These are phyloP conservation scores for Amphiprion clarkii DNA, from an alignment of 2,797 vertebrate genomes.

Conservation along the genomic window DNA sequence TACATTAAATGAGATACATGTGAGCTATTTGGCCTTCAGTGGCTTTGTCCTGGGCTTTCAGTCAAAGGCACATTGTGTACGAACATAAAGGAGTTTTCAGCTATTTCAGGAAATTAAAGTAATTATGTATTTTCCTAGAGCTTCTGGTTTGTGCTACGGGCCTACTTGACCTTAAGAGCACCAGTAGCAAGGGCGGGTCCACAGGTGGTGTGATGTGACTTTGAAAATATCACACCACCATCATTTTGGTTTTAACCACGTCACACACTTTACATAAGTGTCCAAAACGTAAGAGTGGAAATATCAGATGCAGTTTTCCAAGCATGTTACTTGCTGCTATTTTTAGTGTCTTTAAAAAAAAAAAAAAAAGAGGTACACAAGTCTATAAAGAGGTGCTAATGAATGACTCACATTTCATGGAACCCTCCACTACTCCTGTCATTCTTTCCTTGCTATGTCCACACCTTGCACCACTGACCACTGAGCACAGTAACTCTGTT, in stretches of 20 bases:
- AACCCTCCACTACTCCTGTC: constrained; percentile 41
- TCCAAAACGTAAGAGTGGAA: constrained; percentile 64
- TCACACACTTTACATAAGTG: constrained; percentile 35
- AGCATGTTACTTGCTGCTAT: constrained; percentile 49
- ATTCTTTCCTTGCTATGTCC: constrained; percentile 66
- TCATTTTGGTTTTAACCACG: constrained; percentile 16
- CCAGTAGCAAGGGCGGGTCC: constrained; percentile 23
- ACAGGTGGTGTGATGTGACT: constrained; percentile 40
- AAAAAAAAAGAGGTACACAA: constrained; percentile 45
- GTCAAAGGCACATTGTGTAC: not conserved
- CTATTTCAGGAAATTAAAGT: constrained; percentile 36
- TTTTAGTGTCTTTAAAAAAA: constrained; percentile 53
- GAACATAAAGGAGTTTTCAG: not conserved
- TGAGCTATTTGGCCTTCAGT: not conserved
- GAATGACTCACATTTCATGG: constrained; percentile 58
- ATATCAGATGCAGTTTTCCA: constrained; percentile 59
- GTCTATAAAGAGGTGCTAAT: constrained; percentile 50
- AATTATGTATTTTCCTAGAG: constrained; percentile 17
- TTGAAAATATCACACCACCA: constrained; percentile 31
- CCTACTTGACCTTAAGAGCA: constrained; percentile 21
- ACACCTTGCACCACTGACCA: constrained; percentile 41
- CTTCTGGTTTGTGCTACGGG: not conserved
- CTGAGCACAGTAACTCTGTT: constrained; percentile 22
- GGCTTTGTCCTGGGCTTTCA: not conserved
- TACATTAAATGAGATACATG: not conserved